Percentiles rank a stretch among this genome's conserved stretches.
phyloP scores from a whole-genome alignment of 2,113 vertebrate genomes.

The Scopus umbretta region DNA sequence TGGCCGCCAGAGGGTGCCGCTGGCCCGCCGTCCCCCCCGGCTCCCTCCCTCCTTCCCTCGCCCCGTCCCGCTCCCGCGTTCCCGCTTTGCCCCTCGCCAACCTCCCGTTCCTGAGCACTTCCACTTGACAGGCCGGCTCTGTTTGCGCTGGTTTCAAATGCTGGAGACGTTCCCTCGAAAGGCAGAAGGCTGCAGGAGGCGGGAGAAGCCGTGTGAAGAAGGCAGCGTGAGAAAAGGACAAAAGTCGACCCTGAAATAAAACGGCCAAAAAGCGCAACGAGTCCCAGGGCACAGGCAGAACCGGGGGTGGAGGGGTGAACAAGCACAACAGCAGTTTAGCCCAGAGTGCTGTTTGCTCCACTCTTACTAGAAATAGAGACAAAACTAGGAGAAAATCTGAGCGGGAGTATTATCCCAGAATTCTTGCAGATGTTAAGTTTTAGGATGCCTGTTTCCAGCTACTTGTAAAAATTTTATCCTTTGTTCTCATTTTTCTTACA shows the following conservation, averaged over 20 bases:
- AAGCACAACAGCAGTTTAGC: background rate
- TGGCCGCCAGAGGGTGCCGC: background rate
- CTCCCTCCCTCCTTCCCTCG: rapidly evolving
- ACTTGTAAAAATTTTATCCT: background rate
- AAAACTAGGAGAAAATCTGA: background rate
- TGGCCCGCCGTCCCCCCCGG: background rate
- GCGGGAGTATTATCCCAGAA: background rate
- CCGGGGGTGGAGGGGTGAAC: rapidly evolving
- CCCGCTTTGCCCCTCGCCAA: too few species aligned
- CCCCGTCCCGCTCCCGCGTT: too few species aligned
- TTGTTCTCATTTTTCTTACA: background rate
- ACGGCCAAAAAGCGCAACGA: rapidly evolving
- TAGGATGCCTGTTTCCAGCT: background rate
- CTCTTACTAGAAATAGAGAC: background rate
- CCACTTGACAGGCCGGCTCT: rapidly evolving
- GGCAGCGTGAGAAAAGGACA: background rate
- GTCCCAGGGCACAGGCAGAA: rapidly evolving
- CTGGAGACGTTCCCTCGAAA: background rate
- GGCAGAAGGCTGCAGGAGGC: background rate
- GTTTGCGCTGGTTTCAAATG: rapidly evolving
- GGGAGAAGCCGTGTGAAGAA: background rate
- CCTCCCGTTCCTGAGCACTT: background rate
- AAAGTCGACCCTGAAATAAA: background rate
- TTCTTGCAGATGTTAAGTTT: background rate
- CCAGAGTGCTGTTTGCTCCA: background rate